Percentiles rank a stretch among this genome's conserved stretches.
Conservation (phyloP, 2,797 vertebrate species). For the Sebastes aleutianus region DNA sequence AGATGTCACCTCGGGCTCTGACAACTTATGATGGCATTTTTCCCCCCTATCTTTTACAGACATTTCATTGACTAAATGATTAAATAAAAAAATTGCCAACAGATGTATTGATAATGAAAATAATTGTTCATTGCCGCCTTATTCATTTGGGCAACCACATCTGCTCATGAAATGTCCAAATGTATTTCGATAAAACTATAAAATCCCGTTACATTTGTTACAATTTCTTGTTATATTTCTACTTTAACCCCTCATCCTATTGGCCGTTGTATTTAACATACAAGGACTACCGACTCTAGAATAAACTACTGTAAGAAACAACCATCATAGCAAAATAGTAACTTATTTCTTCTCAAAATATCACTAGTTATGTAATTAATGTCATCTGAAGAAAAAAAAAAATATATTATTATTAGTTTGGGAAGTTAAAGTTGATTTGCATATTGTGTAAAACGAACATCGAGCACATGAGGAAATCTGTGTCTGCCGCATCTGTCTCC, state of each 20-base stretch:
- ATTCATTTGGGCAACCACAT: not conserved
- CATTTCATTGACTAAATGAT: not conserved
- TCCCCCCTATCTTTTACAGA: not conserved
- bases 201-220: not conserved
- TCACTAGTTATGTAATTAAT: too few relatives aligned
- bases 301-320: too few relatives aligned
- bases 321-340: too few relatives aligned
- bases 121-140: not conserved
- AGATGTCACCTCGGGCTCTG: not conserved
- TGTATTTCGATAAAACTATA: not conserved
- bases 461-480: too few relatives aligned
- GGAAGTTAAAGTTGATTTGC: not conserved
- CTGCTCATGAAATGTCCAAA: not conserved
- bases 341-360: too few relatives aligned
- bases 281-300: not conserved
- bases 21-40: not conserved
- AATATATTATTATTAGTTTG: too few relatives aligned
- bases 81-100: not conserved
- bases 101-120: not conserved
- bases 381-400: too few relatives aligned
- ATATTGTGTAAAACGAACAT: not conserved
- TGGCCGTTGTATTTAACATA: not conserved
- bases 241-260: not conserved
- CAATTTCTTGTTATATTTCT: not conserved
- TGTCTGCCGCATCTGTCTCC: too few relatives aligned